Evolutionary conservation across 1,140 invertebrate genomes (phyloP), one percentile per base, ranked within the genome.

Genomic region (Dendroctonus valens): DNA sequence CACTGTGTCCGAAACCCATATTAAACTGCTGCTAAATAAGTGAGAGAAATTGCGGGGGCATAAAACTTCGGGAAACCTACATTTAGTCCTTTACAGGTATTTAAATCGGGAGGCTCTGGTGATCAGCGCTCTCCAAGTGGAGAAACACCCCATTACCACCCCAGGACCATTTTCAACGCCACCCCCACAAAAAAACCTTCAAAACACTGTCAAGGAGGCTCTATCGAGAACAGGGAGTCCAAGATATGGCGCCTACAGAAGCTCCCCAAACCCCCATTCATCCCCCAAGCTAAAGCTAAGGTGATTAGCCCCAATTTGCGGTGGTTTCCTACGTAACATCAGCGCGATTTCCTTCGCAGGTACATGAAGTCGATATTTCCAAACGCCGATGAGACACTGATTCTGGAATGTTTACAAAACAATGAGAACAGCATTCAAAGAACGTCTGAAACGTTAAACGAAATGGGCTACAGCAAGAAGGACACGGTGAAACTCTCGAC

Each of bases 251-350:
- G 72, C 71, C 57, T 78, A 76, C 70, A 79, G 82, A 38, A 83
- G 80, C 63, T 82, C 83, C 38, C 78, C 83, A 11, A 82, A 83
- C 71, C 87, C 89, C 69, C 91, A 91, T 75, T 86, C 89, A 73
- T 93, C 91, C 69, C 92, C 92, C 68, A 94, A 94, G 83, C 91
- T 94, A 87, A 94, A 95, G 84, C 83, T 94, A 76, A 93, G 92
- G 91, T 93, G 14, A 15, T 2, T 5, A 52, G 26, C 9, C 5
- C 37, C 50, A 15, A 52, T 65, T 26, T 65, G 7, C 15, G 0
- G 9, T 5, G 26, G 41, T 65, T 65, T 55, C 40, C 12, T 4
- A 5, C 42, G 38, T 12, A 48, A 59, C 12, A 5, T 39, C 15
- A 9, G 54, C 8, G 11, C n/a, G 38, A 11, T 59, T 48, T 3